Conservation (phyloP, 2,888 invertebrate genomes). For the Sinopyrophorus schimmeli region DNA sequence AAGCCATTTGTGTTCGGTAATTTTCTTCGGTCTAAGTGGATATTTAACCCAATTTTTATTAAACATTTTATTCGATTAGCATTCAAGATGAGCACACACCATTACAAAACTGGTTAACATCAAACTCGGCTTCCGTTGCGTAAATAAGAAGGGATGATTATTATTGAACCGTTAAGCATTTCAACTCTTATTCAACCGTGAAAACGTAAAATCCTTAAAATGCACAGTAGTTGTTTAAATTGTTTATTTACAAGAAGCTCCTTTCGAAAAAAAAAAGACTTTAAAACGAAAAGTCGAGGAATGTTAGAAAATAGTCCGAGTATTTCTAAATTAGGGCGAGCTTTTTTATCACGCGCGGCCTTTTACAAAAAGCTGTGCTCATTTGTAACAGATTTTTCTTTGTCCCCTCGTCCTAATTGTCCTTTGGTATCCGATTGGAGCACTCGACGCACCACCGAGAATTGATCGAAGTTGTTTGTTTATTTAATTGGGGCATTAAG, state of each 20-base stretch:
- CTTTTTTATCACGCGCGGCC: conserved; percentile 33
- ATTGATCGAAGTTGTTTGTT: conserved; percentile 19
- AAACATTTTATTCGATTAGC: too few species aligned
- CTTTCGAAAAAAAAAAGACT: not conserved
- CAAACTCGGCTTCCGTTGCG: conserved; percentile 21
- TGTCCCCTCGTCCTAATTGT: conserved; percentile 24
- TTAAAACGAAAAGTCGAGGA: conserved; percentile 25
- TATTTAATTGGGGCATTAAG: conserved; percentile 24
- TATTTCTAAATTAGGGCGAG: conserved; percentile 38
- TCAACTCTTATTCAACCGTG: conserved; percentile 17
- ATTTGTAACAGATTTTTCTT: conserved; percentile 29
- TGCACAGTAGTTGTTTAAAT: not conserved
- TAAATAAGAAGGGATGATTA: conserved; percentile 31
- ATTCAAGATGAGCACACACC: too few species aligned
- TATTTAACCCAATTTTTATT: too few species aligned
- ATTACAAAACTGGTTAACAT: too few species aligned
- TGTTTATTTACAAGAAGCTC: not conserved
- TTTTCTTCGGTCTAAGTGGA: too few species aligned
- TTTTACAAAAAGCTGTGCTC: conserved; percentile 23
- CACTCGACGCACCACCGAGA: conserved; percentile 1
- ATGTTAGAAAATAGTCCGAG: conserved; percentile 27
- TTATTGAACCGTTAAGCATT: conserved; percentile 26
- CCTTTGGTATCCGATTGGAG: conserved; percentile 3
- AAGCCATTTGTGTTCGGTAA: too few species aligned
- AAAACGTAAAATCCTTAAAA: conserved; percentile 4